Evolutionary conservation across 1,140 invertebrate species (phyloP).

Genomic region (Trichomalopsis sarcophagae): DNA sequence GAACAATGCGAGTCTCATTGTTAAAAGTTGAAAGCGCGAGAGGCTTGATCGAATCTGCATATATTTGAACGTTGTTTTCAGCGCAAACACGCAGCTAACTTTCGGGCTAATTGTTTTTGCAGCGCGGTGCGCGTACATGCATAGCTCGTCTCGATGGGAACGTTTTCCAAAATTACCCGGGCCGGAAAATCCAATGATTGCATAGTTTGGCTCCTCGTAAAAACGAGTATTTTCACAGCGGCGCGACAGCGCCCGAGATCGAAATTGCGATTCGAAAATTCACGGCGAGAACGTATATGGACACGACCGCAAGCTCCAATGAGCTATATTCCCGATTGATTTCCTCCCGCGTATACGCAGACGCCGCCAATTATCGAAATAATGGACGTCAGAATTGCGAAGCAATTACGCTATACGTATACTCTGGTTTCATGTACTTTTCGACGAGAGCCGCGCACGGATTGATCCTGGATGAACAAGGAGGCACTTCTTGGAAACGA

Average conservation of each 20-base stretch:
- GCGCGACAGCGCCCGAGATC: neutral
- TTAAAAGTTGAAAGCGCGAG: neutral
- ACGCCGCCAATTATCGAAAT: conserved; percentile 43
- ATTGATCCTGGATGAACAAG: neutral
- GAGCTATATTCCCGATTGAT: conserved; percentile 42
- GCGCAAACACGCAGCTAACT: neutral
- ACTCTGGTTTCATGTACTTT: too few relatives aligned
- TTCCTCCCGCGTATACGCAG: neutral
- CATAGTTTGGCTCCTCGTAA: neutral
- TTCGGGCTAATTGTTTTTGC: neutral
- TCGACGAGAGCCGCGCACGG: too few relatives aligned
- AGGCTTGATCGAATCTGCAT: neutral
- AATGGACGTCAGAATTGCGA: conserved; percentile 28
- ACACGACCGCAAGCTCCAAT: conserved; percentile 1
- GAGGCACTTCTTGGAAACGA: neutral
- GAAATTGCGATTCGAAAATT: conserved; percentile 38
- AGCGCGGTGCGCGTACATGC: neutral
- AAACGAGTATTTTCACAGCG: neutral
- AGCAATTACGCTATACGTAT: neutral
- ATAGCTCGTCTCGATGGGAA: neutral
- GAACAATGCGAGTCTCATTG: neutral
- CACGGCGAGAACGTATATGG: neutral
- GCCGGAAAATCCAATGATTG: neutral
- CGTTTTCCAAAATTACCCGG: neutral
- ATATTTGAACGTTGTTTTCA: neutral